A percentile compares a stretch with the other conserved stretches of the same genome.
These are phyloP conservation scores for Neria commutata DNA, from an alignment of 2,888 invertebrate species.

Conservation along the genomic window DNA sequence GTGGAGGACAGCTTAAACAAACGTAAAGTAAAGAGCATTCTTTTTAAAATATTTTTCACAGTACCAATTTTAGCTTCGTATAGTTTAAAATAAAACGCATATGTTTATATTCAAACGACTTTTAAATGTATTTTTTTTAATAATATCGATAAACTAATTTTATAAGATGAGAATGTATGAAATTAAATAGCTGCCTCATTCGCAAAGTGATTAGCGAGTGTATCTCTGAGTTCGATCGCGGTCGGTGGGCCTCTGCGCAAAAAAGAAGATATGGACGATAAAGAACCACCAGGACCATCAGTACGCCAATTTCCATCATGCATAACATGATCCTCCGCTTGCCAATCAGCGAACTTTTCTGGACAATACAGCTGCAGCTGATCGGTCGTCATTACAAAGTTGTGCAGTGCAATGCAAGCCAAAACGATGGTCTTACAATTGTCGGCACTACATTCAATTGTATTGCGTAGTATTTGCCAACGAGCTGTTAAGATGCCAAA, in stretches of 20 bases:
- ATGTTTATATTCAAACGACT: too few relatives aligned
- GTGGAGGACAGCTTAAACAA: too few relatives aligned
- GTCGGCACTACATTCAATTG: not conserved
- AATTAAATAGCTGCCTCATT: too few relatives aligned
- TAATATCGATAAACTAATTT: too few relatives aligned
- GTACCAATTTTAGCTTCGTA: too few relatives aligned
- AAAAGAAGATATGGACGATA: not conserved
- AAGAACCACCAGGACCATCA: not conserved
- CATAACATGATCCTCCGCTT: too few relatives aligned
- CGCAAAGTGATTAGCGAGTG: too few relatives aligned
- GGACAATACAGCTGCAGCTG: not conserved
- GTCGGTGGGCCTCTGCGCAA: not conserved
- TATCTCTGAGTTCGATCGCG: not conserved
- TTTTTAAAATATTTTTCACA: too few relatives aligned
- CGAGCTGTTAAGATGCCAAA: constrained; percentile 13
- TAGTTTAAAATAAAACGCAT: too few relatives aligned
- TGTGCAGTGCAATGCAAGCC: constrained; percentile 11
- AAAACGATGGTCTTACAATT: constrained; percentile 7
- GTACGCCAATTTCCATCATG: not conserved
- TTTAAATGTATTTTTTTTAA: too few relatives aligned
- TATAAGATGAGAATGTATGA: too few relatives aligned
- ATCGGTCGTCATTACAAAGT: constrained; percentile 6
- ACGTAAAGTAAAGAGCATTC: too few relatives aligned
- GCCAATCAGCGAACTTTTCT: constrained; percentile 4
- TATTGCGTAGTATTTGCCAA: not conserved